phyloP scores from a whole-genome alignment of 35 echinoderm and acorn worm species.

The Acanthaster planci region DNA sequence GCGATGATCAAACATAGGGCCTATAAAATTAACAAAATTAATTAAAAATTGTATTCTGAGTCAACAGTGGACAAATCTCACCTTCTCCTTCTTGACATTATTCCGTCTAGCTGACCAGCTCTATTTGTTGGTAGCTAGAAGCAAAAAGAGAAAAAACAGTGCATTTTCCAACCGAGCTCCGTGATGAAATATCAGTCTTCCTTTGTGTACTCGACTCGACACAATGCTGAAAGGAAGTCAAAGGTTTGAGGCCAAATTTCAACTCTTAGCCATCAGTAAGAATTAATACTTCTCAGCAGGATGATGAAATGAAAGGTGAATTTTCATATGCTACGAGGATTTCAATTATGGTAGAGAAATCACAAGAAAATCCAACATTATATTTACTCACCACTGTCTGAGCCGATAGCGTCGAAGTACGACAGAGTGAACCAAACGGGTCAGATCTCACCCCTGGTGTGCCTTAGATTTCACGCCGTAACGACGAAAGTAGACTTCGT shows the following conservation, averaged over 20 bases:
- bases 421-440: neutral
- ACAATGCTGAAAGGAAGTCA: neutral
- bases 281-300: neutral
- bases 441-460: neutral
- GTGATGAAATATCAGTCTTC: neutral
- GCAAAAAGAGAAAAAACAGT: neutral
- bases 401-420: neutral
- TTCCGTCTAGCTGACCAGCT: neutral
- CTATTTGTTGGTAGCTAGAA: neutral
- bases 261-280: neutral
- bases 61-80: neutral
- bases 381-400: neutral
- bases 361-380: too few relatives aligned
- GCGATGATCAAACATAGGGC: neutral
- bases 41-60: neutral
- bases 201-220: neutral
- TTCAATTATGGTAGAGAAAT: too few relatives aligned
- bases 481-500: neutral
- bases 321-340: too few relatives aligned
- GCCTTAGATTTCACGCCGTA: neutral
- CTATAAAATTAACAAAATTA: neutral
- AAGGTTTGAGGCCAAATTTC: neutral
- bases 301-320: neutral
- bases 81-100: constrained; percentile 22
- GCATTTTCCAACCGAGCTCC: neutral